Evolutionary conservation across 2,888 invertebrate species (phyloP), one percentile per base, ranked within the genome.

Genomic region (Melinaea marsaeus): DNA sequence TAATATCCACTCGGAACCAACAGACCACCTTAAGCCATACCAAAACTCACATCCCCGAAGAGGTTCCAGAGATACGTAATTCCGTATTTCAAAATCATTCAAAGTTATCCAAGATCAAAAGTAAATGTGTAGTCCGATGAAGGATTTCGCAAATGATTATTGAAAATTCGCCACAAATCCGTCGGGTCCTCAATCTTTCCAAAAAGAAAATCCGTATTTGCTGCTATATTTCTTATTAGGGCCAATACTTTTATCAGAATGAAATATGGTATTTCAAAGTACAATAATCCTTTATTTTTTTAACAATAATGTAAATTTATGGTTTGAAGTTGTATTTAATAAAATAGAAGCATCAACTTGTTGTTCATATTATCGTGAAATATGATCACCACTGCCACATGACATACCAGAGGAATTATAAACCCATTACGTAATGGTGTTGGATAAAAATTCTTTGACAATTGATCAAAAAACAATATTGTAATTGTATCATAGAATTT

Each of bases 111-210:
- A 63, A 61, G 62, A 62, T 60, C 57, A 57, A 59, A 78, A 78
- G 75, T 74, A 78, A 78, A 77, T 74, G 75, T 75, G 75, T 71
- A 70, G 78, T 78, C 75, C 73, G 77, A 71, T 80, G 76, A 80
- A 83, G 84, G 83, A 85, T 85, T 84, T 73, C 71, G 76, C 76
- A 77, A 82, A 86, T 85, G 85, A 84, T 85, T 84, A 87, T 87
- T 85, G 86, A 85, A 85, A 85, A 84, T 74, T 84, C 83, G 75
- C 73, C 69, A 69, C 69, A 77, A 79, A 74, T 67, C 79, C 76
- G 79, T 77, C 77, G 61, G 68, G 60, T 63, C 62, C 69, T 71
- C 72, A 78, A 78, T 77, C 72, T 63, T 61, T 64, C 68, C 75
- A 75, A 78, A 83, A 81, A 84, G 82, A 78, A 75, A 72, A 75